These are phyloP conservation scores for Arctocebus calabarensis DNA, from an alignment of 2,797 vertebrate species.

Conservation along the genomic window DNA sequence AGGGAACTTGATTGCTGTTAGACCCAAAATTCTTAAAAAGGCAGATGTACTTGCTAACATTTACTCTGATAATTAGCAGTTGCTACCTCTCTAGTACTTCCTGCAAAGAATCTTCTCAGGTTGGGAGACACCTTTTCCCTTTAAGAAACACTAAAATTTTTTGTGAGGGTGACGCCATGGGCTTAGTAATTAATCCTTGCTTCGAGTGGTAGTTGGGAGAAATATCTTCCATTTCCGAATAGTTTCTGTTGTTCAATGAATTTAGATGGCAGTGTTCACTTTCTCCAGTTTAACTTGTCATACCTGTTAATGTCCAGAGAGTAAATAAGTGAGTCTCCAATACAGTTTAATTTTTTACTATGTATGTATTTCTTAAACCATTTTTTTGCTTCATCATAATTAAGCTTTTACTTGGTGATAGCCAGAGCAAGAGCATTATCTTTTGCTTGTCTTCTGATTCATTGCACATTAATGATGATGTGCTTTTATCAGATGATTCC, in stretches of 20 bases:
- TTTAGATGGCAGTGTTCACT: slow-evolving; percentile 17
- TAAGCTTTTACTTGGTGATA: slow-evolving; percentile 36
- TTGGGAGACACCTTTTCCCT: background rate
- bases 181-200: background rate
- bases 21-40: slow-evolving; percentile 21
- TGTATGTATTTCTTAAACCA: slow-evolving; percentile 5
- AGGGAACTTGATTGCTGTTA: background rate
- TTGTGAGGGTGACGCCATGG: slow-evolving; percentile 4
- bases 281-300: slow-evolving; percentile 5
- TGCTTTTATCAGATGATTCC: slow-evolving; percentile 45
- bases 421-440: background rate
- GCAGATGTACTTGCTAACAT: background rate
- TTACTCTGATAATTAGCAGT: background rate
- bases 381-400: background rate
- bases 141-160: slow-evolving; percentile 14
- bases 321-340: slow-evolving; percentile 28
- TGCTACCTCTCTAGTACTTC: background rate
- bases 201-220: background rate
- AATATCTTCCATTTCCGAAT: slow-evolving; percentile 57
- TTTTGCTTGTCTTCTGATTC: slow-evolving; percentile 47
- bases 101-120: background rate
- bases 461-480: slow-evolving; percentile 8
- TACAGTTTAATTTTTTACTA: background rate
- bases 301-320: slow-evolving; percentile 19
- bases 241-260: slow-evolving; percentile 18